Evolutionary conservation across 1,140 invertebrate species (phyloP).

Genomic region (Drosophila paulistorum): DNA sequence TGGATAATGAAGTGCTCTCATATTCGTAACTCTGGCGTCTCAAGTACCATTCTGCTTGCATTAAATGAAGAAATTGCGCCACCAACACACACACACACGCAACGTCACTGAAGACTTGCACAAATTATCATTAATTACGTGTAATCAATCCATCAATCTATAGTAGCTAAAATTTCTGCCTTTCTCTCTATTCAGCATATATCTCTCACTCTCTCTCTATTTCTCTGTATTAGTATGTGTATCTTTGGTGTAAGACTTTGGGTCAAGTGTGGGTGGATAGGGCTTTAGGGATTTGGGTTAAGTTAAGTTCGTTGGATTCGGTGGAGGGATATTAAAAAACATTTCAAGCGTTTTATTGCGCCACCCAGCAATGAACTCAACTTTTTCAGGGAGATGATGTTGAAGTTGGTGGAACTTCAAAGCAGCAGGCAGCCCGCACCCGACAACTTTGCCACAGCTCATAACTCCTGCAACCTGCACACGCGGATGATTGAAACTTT

Average conservation of each 20-base stretch:
- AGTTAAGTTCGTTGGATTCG: constrained; percentile 42
- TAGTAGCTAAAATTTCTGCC: constrained; percentile 16
- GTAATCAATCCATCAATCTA: constrained; percentile 67
- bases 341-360: constrained; percentile 75
- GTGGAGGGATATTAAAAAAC: constrained; percentile 69
- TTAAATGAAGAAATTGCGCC: constrained; percentile 10
- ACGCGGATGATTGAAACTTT: constrained; percentile 74
- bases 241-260: constrained; percentile 29
- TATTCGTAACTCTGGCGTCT: constrained; percentile 50
- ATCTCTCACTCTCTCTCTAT: background rate
- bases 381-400: constrained; percentile 42
- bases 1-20: constrained; percentile 56
- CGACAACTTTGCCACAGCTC: constrained; percentile 34
- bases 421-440: constrained; percentile 33
- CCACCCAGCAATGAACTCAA: constrained; percentile 47
- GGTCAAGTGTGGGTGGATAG: constrained; percentile 58
- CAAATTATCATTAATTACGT: constrained; percentile 68
- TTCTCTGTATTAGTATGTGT: background rate
- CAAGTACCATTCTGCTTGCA: constrained; percentile 31
- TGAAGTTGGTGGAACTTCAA: constrained; percentile 68
- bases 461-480: constrained; percentile 53
- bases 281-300: constrained; percentile 59
- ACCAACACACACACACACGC: constrained; percentile 27
- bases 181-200: background rate
- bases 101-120: constrained; percentile 13